phyloP scores from a whole-genome alignment of 2,888 invertebrate genomes.

The Drosophila antonietae region DNA sequence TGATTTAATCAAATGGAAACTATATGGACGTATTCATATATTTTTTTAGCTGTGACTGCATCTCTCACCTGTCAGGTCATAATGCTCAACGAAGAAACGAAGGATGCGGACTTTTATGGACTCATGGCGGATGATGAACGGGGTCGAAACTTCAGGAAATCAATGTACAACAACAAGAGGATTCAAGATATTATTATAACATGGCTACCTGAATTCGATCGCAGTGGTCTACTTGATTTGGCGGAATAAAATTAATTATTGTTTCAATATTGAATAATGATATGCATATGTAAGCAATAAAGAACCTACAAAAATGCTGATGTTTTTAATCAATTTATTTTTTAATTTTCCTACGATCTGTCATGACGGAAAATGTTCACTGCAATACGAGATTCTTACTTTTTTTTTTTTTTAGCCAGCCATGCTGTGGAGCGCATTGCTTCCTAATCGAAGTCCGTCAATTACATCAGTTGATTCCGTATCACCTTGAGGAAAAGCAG shows the following conservation, averaged over 20 bases:
- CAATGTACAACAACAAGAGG: slow-evolving; percentile 71
- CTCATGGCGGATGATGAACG: slow-evolving; percentile 70
- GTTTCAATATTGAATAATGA: background rate
- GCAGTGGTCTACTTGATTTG: slow-evolving; percentile 73
- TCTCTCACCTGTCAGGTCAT: slow-evolving; percentile 63
- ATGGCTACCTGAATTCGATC: slow-evolving; percentile 79
- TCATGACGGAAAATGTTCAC: slow-evolving; percentile 20
- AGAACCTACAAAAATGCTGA: no score
- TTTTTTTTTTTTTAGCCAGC: no score
- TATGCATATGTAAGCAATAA: no score
- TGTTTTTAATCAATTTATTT: no score
- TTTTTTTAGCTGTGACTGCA: slow-evolving; percentile 63
- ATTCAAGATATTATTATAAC: slow-evolving; percentile 71
- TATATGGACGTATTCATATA: background rate
- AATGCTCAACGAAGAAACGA: slow-evolving; percentile 73
- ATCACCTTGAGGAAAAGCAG: no score
- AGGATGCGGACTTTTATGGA: slow-evolving; percentile 75
- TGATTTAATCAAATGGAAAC: background rate
- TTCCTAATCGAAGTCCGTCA: no score
- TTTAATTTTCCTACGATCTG: slow-evolving; percentile 25
- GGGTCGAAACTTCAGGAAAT: slow-evolving; percentile 56
- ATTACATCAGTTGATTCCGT: no score
- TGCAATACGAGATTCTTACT: no score
- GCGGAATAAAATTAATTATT: slow-evolving; percentile 4
- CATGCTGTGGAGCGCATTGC: no score